A percentile compares a stretch with the other conserved stretches of the same genome.
Conservation (phyloP, 2,888 invertebrate species). For the Blera fallax region DNA sequence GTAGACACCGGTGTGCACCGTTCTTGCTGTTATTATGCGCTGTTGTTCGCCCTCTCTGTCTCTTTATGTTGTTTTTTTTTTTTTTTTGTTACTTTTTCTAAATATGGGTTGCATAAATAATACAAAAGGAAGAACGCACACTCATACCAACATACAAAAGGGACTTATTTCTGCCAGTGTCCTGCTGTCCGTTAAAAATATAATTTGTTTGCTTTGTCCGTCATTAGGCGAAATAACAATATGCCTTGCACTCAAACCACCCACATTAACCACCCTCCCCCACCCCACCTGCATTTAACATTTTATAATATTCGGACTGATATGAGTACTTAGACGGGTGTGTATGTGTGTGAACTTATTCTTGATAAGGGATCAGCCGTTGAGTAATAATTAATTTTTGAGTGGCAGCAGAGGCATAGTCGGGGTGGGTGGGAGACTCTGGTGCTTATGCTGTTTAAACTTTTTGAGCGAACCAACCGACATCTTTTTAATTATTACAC, state of each 20-base stretch:
- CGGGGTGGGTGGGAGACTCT: too few relatives aligned
- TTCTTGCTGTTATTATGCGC: constrained; percentile 36
- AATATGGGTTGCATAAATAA: constrained; percentile 59
- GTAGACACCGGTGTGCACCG: constrained; percentile 36
- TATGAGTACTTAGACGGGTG: neutral
- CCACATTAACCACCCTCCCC: neutral
- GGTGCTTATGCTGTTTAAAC: neutral
- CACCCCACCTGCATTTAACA: constrained; percentile 9
- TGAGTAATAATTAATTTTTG: constrained; percentile 39
- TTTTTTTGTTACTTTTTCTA: constrained; percentile 5
- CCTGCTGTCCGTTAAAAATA: constrained; percentile 49
- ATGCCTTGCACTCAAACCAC: neutral
- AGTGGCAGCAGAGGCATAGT: constrained; percentile 3
- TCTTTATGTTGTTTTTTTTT: neutral
- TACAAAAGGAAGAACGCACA: constrained; percentile 6
- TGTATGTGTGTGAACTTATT: neutral
- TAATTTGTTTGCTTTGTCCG: constrained; percentile 63
- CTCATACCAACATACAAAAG: neutral
- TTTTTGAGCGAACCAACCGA: neutral
- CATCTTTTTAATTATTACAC: constrained; percentile 12
- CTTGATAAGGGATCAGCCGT: constrained; percentile 14
- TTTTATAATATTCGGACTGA: constrained; percentile 4
- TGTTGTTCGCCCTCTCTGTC: neutral
- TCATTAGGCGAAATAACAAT: constrained; percentile 55
- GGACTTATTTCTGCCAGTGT: constrained; percentile 8